Evolutionary conservation across 2,113 vertebrate species (phyloP).

Genomic region (Myotis brandtii): DNA sequence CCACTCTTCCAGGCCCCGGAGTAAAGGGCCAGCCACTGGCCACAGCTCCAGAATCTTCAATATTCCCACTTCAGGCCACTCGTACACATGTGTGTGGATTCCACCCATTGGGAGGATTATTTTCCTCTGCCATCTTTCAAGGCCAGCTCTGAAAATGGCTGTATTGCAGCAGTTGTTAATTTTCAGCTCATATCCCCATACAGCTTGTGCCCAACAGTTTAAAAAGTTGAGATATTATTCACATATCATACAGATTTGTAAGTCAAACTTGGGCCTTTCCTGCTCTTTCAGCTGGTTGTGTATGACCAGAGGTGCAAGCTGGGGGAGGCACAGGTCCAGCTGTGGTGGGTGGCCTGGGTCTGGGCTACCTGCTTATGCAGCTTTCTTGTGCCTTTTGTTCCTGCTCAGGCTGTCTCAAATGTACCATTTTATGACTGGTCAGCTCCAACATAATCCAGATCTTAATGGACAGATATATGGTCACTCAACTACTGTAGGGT

Average conservation of each 20-base stretch:
- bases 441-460: not conserved
- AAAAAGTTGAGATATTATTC: not conserved
- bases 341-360: not conserved
- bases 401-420: not conserved
- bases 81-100: not conserved
- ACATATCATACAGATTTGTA: not conserved
- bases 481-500: not conserved
- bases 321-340: not conserved
- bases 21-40: not conserved
- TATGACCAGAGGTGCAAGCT: not conserved
- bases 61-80: not conserved
- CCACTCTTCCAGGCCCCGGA: not conserved
- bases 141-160: not conserved
- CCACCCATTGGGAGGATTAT: not conserved
- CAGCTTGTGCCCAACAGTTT: not conserved
- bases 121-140: not conserved
- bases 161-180: not conserved
- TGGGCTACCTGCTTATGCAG: not conserved
- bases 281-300: not conserved
- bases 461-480: not conserved
- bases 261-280: not conserved
- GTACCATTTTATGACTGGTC: not conserved
- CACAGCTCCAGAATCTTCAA: not conserved
- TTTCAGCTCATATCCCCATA: not conserved
- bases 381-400: not conserved